Evolutionary conservation across 2,888 invertebrate genomes (phyloP).

Genomic region (Amaurobius ferox): DNA sequence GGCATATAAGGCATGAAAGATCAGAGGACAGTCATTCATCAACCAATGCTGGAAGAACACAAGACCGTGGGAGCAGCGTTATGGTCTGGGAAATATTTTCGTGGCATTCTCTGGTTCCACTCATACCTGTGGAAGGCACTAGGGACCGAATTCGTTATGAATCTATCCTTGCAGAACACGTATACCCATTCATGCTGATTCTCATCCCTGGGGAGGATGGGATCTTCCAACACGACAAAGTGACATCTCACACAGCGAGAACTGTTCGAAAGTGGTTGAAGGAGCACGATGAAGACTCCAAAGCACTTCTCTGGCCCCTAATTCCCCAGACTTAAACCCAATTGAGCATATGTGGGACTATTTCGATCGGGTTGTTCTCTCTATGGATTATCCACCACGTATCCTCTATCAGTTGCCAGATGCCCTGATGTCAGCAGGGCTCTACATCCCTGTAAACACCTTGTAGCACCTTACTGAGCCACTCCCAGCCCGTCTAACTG

Average conservation of each 20-base stretch:
- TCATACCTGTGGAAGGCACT: conserved; percentile 7
- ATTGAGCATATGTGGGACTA: conserved; percentile 18
- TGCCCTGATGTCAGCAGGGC: conserved; percentile 12
- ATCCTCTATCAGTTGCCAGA: conserved; percentile 4
- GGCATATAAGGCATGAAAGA: background rate
- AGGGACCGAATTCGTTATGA: background rate
- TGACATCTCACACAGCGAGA: background rate
- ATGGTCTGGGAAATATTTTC: conserved; percentile 23
- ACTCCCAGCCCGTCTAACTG: conserved; percentile 12
- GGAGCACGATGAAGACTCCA: conserved; percentile 21
- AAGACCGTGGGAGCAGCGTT: conserved; percentile 11
- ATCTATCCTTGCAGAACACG: conserved; percentile 21
- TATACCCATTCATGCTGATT: conserved; percentile 8
- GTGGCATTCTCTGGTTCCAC: conserved; percentile 19
- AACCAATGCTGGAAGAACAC: conserved; percentile 14
- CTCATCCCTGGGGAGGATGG: background rate
- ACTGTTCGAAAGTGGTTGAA: background rate
- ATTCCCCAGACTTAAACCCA: conserved; percentile 17
- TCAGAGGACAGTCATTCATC: background rate
- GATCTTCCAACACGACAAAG: conserved; percentile 19
- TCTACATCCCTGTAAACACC: background rate
- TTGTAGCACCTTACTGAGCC: conserved; percentile 17
- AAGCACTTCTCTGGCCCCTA: background rate
- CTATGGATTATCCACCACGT: conserved; percentile 18
- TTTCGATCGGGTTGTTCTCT: conserved; percentile 13